Percentiles rank a stretch among this genome's conserved stretches.
These are phyloP conservation scores for Cabera pusaria DNA, from an alignment of 2,888 invertebrate genomes.

Conservation along the genomic window DNA sequence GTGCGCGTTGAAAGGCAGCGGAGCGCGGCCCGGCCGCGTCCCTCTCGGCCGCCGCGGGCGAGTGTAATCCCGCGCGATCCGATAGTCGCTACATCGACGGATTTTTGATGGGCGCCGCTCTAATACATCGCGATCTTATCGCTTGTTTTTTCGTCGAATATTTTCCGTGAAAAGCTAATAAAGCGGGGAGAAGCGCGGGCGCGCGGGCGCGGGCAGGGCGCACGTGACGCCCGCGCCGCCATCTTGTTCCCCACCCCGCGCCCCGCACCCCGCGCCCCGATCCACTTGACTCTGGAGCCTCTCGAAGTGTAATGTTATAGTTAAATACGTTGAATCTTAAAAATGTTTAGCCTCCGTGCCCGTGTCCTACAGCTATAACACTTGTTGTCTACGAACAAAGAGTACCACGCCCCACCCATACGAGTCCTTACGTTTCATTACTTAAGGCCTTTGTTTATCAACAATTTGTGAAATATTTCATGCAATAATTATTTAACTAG, in stretches of 20 bases:
- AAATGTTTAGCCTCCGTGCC: neutral
- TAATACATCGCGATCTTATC: constrained; percentile 75
- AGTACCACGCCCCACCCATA: no score
- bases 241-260: constrained; percentile 60
- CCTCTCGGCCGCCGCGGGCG: constrained; percentile 12
- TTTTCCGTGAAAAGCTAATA: constrained; percentile 77
- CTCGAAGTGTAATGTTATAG: constrained; percentile 35
- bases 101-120: constrained; percentile 74
- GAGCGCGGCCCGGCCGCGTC: neutral
- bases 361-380: no score
- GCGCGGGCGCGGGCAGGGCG: constrained; percentile 33
- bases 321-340: constrained; percentile 31
- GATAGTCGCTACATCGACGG: constrained; percentile 53
- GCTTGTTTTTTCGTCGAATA: constrained; percentile 72
- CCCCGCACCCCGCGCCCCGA: constrained; percentile 18
- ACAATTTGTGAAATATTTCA: no score
- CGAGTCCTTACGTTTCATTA: no score
- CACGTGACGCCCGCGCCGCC: constrained; percentile 68
- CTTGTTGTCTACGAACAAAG: no score
- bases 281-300: constrained; percentile 34
- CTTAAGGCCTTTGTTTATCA: no score
- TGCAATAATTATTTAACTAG: no score
- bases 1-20: neutral
- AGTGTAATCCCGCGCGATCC: constrained; percentile 22
- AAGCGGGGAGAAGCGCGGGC: constrained; percentile 39